Evolutionary conservation across 2,888 invertebrate species (phyloP), one percentile per base, ranked within the genome.

Genomic region (Agrochola litura): DNA sequence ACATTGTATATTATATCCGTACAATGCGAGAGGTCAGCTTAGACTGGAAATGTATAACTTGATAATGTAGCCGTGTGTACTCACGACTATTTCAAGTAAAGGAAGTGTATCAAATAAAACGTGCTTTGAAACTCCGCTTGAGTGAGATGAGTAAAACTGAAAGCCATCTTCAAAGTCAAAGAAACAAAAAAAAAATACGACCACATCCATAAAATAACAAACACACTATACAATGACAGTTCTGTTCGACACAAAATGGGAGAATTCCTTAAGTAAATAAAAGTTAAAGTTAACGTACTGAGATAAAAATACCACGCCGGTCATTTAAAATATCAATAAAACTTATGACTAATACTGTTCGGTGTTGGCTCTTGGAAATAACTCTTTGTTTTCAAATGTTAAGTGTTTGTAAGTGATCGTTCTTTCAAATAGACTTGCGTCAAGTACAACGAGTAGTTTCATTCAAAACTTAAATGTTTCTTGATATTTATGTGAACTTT

Each of bases 321-420:
- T 22, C 82, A 81, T 83, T 83, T 72, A 76, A 79, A 88, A 88
- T 82, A 84, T 84, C 88, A 82, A 88, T 86, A 86, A 87, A 88
- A 83, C 71, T 81, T 81, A 88, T 89, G 85, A 88, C 79, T 88
- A 83, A 85, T 73, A 70, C 67, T 49, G 1, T 54, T 25, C 6
- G 68, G 77, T 76, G 88, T 89, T 75, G 79, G 68, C 74, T 86
- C 81, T 72, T 14, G 41, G 79, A 78, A 74, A 66, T 49, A 66
- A 82, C 68, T 81, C 78, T 76, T 84, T 87, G 84, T 86, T 82
- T 87, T 66, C 16, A 72, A 74, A 75, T 76, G 65, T 49, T 72
- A 82, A 58, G 61, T 75, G 60, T n/a, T 76, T 61, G 6, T 61
- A 74, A 67, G 37, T 68, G 69, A 37, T 72, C 30, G 46, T 76